Evolutionary conservation across 2,888 invertebrate genomes (phyloP).

Genomic region (Tortricodes alternella): DNA sequence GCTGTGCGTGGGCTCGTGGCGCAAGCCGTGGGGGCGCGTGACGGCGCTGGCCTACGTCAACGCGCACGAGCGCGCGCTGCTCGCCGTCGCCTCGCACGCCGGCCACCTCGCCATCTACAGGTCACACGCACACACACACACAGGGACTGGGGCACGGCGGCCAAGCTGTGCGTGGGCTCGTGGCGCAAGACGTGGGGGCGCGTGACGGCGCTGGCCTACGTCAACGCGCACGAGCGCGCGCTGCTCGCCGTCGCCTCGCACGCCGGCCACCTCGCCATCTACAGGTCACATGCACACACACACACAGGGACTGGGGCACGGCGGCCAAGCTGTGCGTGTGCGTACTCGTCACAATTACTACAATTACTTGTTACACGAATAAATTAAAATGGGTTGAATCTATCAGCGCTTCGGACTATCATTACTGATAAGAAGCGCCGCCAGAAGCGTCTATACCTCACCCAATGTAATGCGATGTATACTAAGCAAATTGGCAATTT

Average conservation of each 20-base stretch:
- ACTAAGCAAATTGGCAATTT: no score
- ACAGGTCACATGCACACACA: not conserved
- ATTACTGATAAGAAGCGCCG: no score
- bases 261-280: conserved; percentile 88
- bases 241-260: conserved; percentile 90
- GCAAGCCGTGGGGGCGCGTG: conserved; percentile 84
- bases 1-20: conserved; percentile 84
- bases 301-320: no score
- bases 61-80: conserved; percentile 90
- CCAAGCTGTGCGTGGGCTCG: conserved; percentile 85
- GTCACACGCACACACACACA: no score
- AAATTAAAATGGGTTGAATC: no score
- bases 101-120: conserved; percentile 89
- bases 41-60: conserved; percentile 94
- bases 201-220: conserved; percentile 91
- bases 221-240: conserved; percentile 94
- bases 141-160: conserved; percentile 83
- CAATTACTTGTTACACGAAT: no score
- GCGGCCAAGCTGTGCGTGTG: no score
- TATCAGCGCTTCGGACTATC: no score
- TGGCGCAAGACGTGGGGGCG: conserved; percentile 82
- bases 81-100: conserved; percentile 90
- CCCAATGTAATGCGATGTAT: no score
- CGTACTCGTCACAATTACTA: no score
- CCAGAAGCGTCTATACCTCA: no score